A percentile compares a stretch with the other conserved stretches of the same genome.
Conservation (phyloP, 2,888 invertebrate genomes). For the Lasioglossum villosulum region DNA sequence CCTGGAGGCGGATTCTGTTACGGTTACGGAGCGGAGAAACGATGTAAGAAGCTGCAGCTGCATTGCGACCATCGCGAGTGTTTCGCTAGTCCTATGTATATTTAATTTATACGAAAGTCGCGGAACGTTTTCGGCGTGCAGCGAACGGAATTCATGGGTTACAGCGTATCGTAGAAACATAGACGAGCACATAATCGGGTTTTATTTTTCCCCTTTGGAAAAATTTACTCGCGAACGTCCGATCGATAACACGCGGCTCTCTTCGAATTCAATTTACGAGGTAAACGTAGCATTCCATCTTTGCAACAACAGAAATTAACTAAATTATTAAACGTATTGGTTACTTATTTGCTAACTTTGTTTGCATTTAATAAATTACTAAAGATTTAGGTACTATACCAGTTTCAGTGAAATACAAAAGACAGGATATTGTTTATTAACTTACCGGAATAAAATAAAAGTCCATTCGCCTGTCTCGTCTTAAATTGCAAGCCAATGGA, state of each 20-base stretch:
- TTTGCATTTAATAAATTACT: too few relatives aligned
- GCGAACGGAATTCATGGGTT: constrained; percentile 23
- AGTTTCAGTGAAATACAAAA: neutral
- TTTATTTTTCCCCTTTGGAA: neutral
- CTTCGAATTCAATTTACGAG: neutral
- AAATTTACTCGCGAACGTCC: constrained; percentile 1
- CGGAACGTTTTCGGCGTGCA: neutral
- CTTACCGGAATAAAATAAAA: constrained; percentile 96
- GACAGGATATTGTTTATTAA: neutral
- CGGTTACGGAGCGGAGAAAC: constrained; percentile 23
- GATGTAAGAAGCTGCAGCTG: constrained; percentile 41
- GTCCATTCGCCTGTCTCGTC: constrained; percentile 94
- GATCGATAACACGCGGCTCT: neutral
- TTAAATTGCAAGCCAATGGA: constrained; percentile 96
- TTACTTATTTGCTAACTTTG: too few relatives aligned
- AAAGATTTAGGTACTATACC: neutral
- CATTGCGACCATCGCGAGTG: constrained; percentile 43
- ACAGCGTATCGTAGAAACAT: neutral
- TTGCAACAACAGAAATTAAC: neutral
- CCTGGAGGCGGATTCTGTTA: neutral
- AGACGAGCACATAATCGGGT: constrained; percentile 14
- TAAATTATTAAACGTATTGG: neutral
- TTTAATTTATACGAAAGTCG: constrained; percentile 47
- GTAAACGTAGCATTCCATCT: neutral
- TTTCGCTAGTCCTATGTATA: constrained; percentile 41